These are phyloP conservation scores for Buphagus erythrorhynchus DNA, from an alignment of 2,797 vertebrate species.

Conservation along the genomic window DNA sequence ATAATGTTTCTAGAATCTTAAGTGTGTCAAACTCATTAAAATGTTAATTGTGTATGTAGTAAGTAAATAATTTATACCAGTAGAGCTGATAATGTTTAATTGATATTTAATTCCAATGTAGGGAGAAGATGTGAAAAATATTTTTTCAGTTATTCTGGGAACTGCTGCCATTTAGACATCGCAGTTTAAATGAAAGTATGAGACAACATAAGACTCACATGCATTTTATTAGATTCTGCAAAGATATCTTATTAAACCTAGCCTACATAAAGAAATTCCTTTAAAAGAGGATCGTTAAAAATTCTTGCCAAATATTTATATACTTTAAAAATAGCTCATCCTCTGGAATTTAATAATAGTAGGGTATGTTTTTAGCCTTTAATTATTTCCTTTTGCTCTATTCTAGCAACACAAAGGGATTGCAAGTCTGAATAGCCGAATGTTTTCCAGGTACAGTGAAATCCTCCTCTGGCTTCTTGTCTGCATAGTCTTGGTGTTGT, in stretches of 20 bases:
- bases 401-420: neutral
- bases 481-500: neutral
- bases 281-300: neutral
- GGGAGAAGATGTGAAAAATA: neutral
- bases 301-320: conserved; percentile 41
- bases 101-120: neutral
- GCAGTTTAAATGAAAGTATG: neutral
- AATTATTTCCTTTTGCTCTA: conserved; percentile 31
- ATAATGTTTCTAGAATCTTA: neutral
- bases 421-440: neutral
- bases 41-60: neutral
- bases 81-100: neutral
- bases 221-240: neutral
- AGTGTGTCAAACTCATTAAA: conserved; percentile 6
- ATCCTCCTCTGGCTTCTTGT: neutral
- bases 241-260: conserved; percentile 8
- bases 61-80: conserved; percentile 34
- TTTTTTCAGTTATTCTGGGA: neutral
- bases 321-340: conserved; percentile 39
- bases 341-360: conserved; percentile 53
- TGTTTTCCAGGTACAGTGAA: neutral
- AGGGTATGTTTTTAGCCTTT: conserved; percentile 25
- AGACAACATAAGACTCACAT: neutral
- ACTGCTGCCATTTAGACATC: neutral
- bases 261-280: neutral